Evolutionary conservation across 2,888 invertebrate genomes (phyloP).

Genomic region (Gonocerus acuteangulatus): DNA sequence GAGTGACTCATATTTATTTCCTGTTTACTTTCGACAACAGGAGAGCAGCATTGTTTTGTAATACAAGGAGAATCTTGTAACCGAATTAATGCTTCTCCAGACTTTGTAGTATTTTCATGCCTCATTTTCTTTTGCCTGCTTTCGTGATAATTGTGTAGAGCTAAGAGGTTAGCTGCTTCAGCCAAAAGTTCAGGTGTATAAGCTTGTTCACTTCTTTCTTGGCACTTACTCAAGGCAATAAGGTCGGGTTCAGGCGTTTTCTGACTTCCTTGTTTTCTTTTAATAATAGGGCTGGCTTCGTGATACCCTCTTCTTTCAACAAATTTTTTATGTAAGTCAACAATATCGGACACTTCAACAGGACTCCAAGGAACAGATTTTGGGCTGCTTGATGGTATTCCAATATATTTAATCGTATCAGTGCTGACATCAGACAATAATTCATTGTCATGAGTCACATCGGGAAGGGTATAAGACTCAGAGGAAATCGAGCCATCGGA

Average conservation of each 20-base stretch:
- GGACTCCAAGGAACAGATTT: slow-evolving; percentile 7
- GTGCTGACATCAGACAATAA: neutral
- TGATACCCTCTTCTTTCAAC: slow-evolving; percentile 45
- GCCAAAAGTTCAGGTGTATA: slow-evolving; percentile 37
- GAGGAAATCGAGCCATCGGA: slow-evolving; percentile 20
- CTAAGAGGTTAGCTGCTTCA: slow-evolving; percentile 38
- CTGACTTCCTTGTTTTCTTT: neutral
- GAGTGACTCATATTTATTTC: neutral
- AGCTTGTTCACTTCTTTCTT: slow-evolving; percentile 5
- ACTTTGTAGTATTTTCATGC: neutral
- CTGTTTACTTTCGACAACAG: too few species aligned
- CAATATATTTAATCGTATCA: neutral
- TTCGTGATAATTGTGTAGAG: slow-evolving; percentile 37
- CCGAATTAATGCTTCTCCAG: too few species aligned
- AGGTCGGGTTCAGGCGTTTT: slow-evolving; percentile 14
- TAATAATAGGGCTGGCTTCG: slow-evolving; percentile 33
- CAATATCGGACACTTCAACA: slow-evolving; percentile 52
- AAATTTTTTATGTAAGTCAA: slow-evolving; percentile 63
- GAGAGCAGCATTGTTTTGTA: too few species aligned
- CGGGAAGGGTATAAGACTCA: slow-evolving; percentile 6
- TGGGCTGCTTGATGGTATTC: slow-evolving; percentile 27
- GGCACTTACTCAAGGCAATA: slow-evolving; percentile 6
- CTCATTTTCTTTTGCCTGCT: slow-evolving; percentile 31
- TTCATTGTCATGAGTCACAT: slow-evolving; percentile 16
- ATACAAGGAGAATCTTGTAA: too few species aligned